phyloP scores from a whole-genome alignment of 2,888 invertebrate genomes.

The Osedax frankpressi region DNA sequence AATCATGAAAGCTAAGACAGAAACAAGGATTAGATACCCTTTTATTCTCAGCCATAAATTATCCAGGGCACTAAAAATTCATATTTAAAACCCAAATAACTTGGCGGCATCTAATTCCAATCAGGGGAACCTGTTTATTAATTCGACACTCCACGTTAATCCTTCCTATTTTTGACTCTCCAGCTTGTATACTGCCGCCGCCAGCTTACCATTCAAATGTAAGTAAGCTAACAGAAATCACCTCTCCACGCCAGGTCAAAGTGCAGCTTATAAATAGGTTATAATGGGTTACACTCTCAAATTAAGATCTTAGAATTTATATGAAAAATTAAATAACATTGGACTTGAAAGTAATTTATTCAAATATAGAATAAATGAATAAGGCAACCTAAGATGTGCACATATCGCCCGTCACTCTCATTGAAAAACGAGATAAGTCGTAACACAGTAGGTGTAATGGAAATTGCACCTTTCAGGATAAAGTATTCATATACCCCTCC shows the following conservation, averaged over 20 bases:
- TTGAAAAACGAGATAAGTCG: constrained; percentile 57
- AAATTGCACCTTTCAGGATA: constrained; percentile 55
- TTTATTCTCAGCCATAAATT: constrained; percentile 28
- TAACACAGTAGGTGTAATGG: constrained; percentile 68
- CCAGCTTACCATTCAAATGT: constrained; percentile 25
- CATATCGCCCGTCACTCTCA: constrained; percentile 69
- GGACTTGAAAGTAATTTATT: constrained; percentile 32
- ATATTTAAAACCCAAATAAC: constrained; percentile 31
- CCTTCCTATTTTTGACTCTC: constrained; percentile 22
- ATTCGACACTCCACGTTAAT: constrained; percentile 28
- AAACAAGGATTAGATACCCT: constrained; percentile 35
- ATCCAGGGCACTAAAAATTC: constrained; percentile 28
- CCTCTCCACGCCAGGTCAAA: constrained; percentile 64
- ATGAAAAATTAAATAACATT: constrained; percentile 22
- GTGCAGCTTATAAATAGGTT: constrained; percentile 57
- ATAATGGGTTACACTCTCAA: constrained; percentile 56
- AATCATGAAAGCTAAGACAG: constrained; percentile 21
- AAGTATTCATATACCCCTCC: constrained; percentile 24
- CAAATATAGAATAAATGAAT: constrained; percentile 20
- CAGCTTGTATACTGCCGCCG: constrained; percentile 33
- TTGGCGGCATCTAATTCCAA: constrained; percentile 31
- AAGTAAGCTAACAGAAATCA: constrained; percentile 45
- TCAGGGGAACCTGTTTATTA: constrained; percentile 34
- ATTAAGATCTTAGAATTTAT: constrained; percentile 5
- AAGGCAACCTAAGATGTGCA: constrained; percentile 56